These are phyloP conservation scores for Hypomesus transpacificus DNA, from an alignment of 2,113 vertebrate species.

Conservation along the genomic window DNA sequence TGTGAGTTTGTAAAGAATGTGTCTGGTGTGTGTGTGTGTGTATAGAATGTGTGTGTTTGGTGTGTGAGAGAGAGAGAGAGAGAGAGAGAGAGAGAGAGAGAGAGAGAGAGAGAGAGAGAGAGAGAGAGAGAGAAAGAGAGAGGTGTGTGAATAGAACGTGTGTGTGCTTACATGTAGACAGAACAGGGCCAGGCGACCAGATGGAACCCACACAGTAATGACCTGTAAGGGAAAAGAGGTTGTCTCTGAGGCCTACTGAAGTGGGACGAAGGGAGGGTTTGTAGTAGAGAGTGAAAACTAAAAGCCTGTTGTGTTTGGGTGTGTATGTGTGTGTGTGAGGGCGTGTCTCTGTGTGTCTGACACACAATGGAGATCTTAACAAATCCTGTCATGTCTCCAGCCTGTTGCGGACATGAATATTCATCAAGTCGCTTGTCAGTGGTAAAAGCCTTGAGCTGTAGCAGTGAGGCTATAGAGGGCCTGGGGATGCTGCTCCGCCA, in stretches of 20 bases:
- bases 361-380: conserved; percentile 55
- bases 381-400: conserved; percentile 43
- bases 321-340: background rate
- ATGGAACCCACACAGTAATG: background rate
- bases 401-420: conserved; percentile 45
- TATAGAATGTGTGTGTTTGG: too few species aligned
- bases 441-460: conserved; percentile 50
- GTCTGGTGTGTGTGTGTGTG: too few species aligned
- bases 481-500: background rate
- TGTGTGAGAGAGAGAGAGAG: background rate
- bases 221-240: background rate
- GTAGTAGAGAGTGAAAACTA: conserved; percentile 14
- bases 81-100: background rate
- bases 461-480: conserved; percentile 3
- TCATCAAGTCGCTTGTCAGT: conserved; percentile 52
- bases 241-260: background rate
- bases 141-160: background rate
- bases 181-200: background rate
- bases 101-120: background rate
- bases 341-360: conserved; percentile 11
- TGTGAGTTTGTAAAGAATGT: too few species aligned
- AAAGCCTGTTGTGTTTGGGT: background rate
- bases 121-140: background rate
- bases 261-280: background rate
- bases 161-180: background rate